Conservation (phyloP, 2,113 vertebrate genomes). For the Tamias sibiricus region DNA sequence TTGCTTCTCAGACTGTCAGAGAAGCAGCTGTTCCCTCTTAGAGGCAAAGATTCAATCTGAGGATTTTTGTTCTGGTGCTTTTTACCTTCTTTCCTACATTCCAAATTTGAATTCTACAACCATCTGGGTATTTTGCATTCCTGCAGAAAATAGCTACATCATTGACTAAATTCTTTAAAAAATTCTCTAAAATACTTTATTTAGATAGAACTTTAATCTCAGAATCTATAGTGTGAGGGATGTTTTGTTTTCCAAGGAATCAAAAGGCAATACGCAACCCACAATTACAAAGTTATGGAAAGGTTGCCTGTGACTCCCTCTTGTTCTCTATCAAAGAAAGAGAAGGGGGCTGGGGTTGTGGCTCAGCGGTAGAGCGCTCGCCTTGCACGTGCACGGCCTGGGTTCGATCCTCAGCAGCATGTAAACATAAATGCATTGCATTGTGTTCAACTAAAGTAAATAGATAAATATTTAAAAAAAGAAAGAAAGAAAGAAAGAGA, state of each 20-base stretch:
- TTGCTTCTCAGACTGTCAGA: background rate
- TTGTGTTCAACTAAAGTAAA: no score
- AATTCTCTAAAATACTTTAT: background rate
- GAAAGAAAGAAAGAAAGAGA: background rate
- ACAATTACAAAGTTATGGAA: background rate
- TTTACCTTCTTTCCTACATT: background rate
- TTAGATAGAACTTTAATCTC: background rate
- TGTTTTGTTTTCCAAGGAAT: background rate
- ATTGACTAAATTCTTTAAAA: background rate
- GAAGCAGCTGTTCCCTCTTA: background rate
- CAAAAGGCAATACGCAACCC: background rate
- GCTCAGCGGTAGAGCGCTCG: no score
- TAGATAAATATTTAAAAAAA: no score
- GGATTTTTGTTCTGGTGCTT: background rate
- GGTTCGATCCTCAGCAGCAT: no score
- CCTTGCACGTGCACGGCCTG: no score
- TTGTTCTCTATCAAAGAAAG: background rate
- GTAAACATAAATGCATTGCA: no score
- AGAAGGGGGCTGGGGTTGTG: no score
- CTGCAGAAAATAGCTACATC: background rate
- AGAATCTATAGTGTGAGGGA: background rate
- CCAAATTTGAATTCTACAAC: background rate
- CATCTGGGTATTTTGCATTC: background rate
- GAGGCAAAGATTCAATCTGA: background rate
- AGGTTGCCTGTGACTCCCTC: background rate